Conservation (phyloP, 2,888 invertebrate species). For the Eledone cirrhosa region DNA sequence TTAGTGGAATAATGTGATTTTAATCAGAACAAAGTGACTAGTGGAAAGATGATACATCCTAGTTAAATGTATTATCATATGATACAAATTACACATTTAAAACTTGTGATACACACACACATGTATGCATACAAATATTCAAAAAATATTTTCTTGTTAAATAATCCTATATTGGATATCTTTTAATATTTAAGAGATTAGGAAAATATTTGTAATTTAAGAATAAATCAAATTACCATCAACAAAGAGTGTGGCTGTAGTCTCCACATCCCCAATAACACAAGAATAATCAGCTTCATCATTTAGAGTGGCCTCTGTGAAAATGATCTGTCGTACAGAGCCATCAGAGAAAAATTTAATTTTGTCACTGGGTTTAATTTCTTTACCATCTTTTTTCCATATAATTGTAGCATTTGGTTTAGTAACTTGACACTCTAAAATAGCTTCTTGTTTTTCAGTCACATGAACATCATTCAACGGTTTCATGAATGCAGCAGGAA, state of each 20-base stretch:
- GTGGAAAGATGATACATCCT: too few species aligned
- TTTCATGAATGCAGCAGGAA: slow-evolving; percentile 47
- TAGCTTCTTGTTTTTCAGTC: slow-evolving; percentile 49
- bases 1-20: too few species aligned
- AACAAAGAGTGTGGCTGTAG: slow-evolving; percentile 55
- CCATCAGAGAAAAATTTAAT: slow-evolving; percentile 35
- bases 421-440: slow-evolving; percentile 53
- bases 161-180: neutral
- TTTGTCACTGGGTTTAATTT: slow-evolving; percentile 38
- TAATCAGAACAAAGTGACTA: too few species aligned
- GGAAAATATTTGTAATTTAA: neutral
- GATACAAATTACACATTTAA: too few species aligned
- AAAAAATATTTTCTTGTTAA: neutral
- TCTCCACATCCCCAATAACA: slow-evolving; percentile 43
- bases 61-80: too few species aligned
- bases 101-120: too few species aligned
- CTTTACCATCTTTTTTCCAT: slow-evolving; percentile 56
- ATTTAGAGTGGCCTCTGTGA: slow-evolving; percentile 78
- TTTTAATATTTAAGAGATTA: neutral
- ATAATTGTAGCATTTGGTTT: slow-evolving; percentile 52
- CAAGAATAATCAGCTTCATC: slow-evolving; percentile 59
- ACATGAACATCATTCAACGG: slow-evolving; percentile 50
- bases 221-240: slow-evolving; percentile 43
- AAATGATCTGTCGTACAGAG: slow-evolving; percentile 72
- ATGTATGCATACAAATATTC: too few species aligned